A percentile compares a stretch with the other conserved stretches of the same genome.
Conservation (phyloP, 2,797 vertebrate species). For the Falco novaeseelandiae region DNA sequence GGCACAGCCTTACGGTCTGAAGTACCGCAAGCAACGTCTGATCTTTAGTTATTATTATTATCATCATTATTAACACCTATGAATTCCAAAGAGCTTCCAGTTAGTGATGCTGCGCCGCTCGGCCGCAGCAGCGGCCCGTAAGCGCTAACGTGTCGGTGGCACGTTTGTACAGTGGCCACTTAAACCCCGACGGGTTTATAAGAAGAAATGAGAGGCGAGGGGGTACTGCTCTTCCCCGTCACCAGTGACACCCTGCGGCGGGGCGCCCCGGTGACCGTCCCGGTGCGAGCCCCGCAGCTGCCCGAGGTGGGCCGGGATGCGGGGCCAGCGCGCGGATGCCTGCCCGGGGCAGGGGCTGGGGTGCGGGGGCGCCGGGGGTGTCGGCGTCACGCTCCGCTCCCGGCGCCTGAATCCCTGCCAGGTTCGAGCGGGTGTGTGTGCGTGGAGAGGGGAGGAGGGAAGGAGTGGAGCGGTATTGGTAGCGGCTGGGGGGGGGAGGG, state of each 20-base stretch:
- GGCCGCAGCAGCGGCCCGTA: neutral
- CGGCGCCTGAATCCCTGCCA: neutral
- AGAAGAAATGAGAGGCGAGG: neutral
- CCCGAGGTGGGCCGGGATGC: neutral
- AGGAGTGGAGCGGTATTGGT: neutral
- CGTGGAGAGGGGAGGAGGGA: neutral
- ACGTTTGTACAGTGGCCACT: neutral
- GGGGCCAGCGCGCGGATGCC: neutral
- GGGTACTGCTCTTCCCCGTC: neutral
- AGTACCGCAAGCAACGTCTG: neutral
- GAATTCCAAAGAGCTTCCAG: neutral
- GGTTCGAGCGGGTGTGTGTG: neutral
- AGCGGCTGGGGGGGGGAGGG: constrained; percentile 1
- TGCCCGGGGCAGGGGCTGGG: neutral
- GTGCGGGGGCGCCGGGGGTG: too few species aligned
- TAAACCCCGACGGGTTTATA: neutral
- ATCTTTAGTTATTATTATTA: neutral
- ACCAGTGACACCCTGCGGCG: neutral
- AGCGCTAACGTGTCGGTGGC: neutral
- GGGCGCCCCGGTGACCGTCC: neutral
- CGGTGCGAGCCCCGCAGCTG: neutral
- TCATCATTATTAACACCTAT: neutral
- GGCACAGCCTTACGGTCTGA: too few species aligned
- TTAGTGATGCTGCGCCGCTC: neutral
- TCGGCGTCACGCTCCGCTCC: neutral